Base-by-base conservation (phyloP, 2,113 vertebrate species). In the Nycticorax nycticorax region DNA sequence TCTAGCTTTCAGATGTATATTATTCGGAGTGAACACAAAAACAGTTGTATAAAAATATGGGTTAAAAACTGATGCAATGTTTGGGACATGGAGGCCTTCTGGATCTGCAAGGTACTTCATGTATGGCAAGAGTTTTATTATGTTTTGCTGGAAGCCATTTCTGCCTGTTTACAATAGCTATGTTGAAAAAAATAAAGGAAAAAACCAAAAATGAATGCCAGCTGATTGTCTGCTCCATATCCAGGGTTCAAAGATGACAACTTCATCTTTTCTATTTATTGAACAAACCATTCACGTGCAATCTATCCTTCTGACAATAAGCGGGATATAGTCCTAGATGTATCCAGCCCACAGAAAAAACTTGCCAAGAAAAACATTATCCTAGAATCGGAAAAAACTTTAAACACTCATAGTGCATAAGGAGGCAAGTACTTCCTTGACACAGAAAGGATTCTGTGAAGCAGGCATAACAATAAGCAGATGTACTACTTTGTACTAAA, bases 291-390 rank as follows among this genome's bases (percentile, higher is more conserved):
- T 8, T 81, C 20, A 19, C 2, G 1, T 53, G 9, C 16, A 48
- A 75, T 39, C 48, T 72, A 41, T 11, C 24, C 26, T 62, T 73
- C 21, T 41, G 22, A 41, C 39, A 89, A 41, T 5, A 76, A 78
- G 13, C 39, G 73, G 1, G 0, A 47, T 45, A 60, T 0, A 80
- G n/a, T 10, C 13, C 50, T 50, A 33, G 0, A 2, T 13, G 11
- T 33, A 79, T 30, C 47, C n/a, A 91, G 60, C 43, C 52, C 73
- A 72, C 37, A 62, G 26, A 30, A 90, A 41, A 72, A 62, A 41
- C 6, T 60, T 37, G 57, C 23, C 59, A 86, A 75, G 87, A 63
- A 62, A 82, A 93, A 26, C 1, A 4, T 37, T 56, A 35, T 60
- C 79, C 55, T 27, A 73, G 56, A 89, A 75, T 24, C 39, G 74